Conservation (phyloP, 2,797 vertebrate genomes). For the Coluber constrictor region DNA sequence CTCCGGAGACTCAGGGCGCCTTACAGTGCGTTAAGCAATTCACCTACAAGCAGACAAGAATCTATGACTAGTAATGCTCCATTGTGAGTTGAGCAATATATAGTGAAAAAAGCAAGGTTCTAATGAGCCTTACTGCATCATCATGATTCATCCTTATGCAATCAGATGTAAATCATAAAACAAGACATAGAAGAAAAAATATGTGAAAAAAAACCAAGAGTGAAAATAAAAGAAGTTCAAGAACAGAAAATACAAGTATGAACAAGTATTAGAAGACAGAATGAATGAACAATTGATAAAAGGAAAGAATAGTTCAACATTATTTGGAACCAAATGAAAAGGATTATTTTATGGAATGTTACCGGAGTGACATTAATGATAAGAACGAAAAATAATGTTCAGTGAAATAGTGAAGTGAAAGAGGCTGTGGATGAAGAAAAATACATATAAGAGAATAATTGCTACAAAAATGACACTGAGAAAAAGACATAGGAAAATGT, state of each 20-base stretch:
- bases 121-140: background rate
- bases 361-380: background rate
- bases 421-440: background rate
- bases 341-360: background rate
- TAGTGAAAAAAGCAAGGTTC: background rate
- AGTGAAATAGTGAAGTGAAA: background rate
- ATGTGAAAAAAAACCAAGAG: background rate
- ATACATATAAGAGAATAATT: background rate
- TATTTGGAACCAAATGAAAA: background rate
- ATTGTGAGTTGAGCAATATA: background rate
- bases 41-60: background rate
- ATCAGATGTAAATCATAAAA: background rate
- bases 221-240: background rate
- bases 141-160: background rate
- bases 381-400: background rate
- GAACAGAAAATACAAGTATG: background rate
- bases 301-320: background rate
- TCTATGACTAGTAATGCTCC: background rate
- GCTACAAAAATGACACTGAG: background rate
- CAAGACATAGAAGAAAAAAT: background rate
- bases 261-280: background rate
- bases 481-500: background rate
- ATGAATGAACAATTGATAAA: background rate
- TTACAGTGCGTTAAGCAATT: background rate
- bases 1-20: too few relatives aligned